Evolutionary conservation across 2,888 invertebrate genomes (phyloP).

Genomic region (Malthinus flaveolus): DNA sequence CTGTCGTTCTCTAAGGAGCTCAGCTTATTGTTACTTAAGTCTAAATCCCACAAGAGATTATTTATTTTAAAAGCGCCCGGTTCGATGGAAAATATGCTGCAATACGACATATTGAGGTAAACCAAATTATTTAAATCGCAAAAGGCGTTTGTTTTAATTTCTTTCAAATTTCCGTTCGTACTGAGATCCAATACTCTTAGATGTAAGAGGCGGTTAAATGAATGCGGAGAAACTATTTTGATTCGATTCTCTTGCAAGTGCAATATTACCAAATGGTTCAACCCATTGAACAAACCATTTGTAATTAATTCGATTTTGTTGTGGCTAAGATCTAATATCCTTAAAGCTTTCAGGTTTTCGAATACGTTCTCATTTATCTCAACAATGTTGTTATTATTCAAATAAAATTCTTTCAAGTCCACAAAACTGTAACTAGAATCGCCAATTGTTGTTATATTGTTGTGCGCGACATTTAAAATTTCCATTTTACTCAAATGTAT

Average conservation of each 20-base stretch:
- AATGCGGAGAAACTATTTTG: not conserved
- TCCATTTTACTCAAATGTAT: not conserved
- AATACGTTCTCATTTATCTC: constrained; percentile 8
- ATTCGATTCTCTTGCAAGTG: constrained; percentile 8
- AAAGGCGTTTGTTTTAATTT: no score
- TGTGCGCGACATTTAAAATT: not conserved
- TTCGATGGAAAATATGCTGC: no score
- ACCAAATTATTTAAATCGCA: no score
- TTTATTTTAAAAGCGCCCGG: no score
- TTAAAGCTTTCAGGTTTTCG: not conserved
- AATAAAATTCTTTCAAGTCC: constrained; percentile 45
- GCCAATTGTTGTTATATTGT: not conserved
- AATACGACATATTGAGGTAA: no score
- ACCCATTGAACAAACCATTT: not conserved
- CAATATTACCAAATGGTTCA: not conserved
- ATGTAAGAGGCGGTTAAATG: no score
- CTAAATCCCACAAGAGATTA: no score
- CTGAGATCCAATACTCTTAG: no score
- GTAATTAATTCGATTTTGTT: constrained; percentile 7
- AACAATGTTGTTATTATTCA: constrained; percentile 41
- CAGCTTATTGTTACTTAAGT: no score
- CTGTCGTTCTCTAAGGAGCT: not conserved
- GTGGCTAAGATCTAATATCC: not conserved
- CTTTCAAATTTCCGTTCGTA: no score
- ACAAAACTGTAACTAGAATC: constrained; percentile 33